phyloP scores from a whole-genome alignment of 2,888 invertebrate genomes.

The Patella pellucida region DNA sequence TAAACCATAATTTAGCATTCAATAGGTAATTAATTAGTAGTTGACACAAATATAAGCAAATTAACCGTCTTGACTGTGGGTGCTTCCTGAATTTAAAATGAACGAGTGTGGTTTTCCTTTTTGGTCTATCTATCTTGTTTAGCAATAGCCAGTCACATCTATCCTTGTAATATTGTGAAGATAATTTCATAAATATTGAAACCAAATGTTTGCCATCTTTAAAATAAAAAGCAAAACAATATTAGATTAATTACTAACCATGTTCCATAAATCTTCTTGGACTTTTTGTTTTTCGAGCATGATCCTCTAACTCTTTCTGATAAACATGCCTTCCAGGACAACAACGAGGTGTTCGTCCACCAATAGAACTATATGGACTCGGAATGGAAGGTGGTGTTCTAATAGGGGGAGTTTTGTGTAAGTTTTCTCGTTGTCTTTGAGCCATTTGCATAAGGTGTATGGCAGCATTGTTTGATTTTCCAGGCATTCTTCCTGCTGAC shows the following conservation, averaged over 20 bases:
- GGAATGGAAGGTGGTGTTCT: constrained; percentile 66
- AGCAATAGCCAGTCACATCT: too few species aligned
- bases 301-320: constrained; percentile 57
- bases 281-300: constrained; percentile 58
- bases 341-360: constrained; percentile 39
- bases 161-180: too few species aligned
- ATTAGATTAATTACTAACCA: constrained; percentile 41
- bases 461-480: constrained; percentile 41
- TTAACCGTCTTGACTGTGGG: too few species aligned
- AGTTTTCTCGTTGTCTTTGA: constrained; percentile 46
- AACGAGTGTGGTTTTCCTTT: too few species aligned
- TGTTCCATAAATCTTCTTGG: constrained; percentile 61
- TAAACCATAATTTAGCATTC: too few species aligned
- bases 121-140: too few species aligned
- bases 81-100: too few species aligned
- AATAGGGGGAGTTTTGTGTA: constrained; percentile 49
- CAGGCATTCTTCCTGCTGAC: constrained; percentile 59
- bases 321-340: constrained; percentile 44
- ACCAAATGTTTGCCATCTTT: too few species aligned
- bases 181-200: too few species aligned
- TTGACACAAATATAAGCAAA: too few species aligned
- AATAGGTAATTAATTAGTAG: too few species aligned
- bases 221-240: too few species aligned
- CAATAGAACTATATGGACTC: constrained; percentile 42
- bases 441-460: constrained; percentile 52